Conservation (phyloP, 2,888 invertebrate species). For the Drosophila nr. perissopoda region DNA sequence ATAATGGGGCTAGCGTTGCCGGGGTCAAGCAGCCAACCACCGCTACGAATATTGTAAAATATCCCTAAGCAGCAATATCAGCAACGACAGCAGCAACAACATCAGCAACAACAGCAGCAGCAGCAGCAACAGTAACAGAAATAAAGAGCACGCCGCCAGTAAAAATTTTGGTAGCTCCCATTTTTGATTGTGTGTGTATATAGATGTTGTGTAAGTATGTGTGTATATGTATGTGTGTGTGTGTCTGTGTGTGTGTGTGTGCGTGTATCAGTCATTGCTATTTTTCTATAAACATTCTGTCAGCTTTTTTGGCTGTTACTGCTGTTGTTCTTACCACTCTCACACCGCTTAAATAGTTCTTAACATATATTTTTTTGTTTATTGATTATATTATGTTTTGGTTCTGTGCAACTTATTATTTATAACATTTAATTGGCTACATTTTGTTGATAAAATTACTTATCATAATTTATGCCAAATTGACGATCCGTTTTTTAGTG, state of each 20-base stretch:
- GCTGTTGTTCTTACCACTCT: slow-evolving; percentile 14
- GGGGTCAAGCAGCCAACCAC: slow-evolving; percentile 48
- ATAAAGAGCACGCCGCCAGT: slow-evolving; percentile 9
- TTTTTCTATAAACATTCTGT: slow-evolving; percentile 8
- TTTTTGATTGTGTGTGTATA: slow-evolving; percentile 20
- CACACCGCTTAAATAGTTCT: slow-evolving; percentile 9
- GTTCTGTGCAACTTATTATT: slow-evolving; percentile 29
- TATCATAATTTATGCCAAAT: slow-evolving; percentile 24
- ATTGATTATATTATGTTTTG: slow-evolving; percentile 13
- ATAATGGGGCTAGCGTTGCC: slow-evolving; percentile 25
- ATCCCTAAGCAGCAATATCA: slow-evolving; percentile 67
- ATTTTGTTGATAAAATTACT: slow-evolving; percentile 35
- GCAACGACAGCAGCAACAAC: slow-evolving; percentile 14
- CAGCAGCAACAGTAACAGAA: not conserved
- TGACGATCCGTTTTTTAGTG: slow-evolving; percentile 19
- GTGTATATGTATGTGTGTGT: slow-evolving; percentile 8
- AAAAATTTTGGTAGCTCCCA: slow-evolving; percentile 28
- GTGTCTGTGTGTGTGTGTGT: not conserved
- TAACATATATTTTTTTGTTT: slow-evolving; percentile 1
- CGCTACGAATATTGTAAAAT: slow-evolving; percentile 75
- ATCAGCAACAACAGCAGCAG: slow-evolving; percentile 11
- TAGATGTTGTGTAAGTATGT: slow-evolving; percentile 9
- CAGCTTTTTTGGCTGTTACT: slow-evolving; percentile 5
- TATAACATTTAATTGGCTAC: slow-evolving; percentile 23
- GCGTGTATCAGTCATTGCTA: not conserved